phyloP scores from a whole-genome alignment of 2,888 invertebrate genomes.

The Mantis religiosa region DNA sequence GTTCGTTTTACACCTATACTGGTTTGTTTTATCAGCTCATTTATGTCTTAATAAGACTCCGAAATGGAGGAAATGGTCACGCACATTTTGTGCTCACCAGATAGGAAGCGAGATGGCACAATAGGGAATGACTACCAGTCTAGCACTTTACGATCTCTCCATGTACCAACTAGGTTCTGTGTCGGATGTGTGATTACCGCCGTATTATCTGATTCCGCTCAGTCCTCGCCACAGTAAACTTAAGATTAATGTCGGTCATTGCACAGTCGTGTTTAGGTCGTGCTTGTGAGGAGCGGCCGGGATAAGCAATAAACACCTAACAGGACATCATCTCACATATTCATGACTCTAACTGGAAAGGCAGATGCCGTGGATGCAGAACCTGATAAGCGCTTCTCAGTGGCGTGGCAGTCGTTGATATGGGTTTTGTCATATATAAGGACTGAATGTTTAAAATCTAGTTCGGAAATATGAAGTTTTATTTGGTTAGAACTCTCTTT shows the following conservation, averaged over 20 bases:
- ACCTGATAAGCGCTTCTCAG: not conserved
- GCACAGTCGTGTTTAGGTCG: not conserved
- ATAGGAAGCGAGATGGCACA: not conserved
- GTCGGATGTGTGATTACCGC: not conserved
- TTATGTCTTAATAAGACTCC: not conserved
- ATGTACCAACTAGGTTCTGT: not conserved
- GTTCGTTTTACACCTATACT: not conserved
- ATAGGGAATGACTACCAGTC: not conserved
- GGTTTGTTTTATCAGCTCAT: not conserved
- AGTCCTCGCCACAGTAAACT: not conserved
- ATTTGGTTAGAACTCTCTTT: too few relatives aligned
- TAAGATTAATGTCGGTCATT: not conserved
- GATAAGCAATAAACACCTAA: not conserved
- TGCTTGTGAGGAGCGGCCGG: not conserved
- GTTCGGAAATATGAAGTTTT: too few relatives aligned
- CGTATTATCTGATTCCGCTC: not conserved
- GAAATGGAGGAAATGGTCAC: not conserved
- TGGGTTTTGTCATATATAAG: too few relatives aligned
- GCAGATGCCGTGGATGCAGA: not conserved
- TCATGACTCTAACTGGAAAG: not conserved
- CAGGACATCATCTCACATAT: not conserved
- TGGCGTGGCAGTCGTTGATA: not conserved
- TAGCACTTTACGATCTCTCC: not conserved
- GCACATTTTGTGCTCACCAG: too few relatives aligned
- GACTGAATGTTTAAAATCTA: too few relatives aligned